These are phyloP conservation scores for Periplaneta americana DNA, from an alignment of 1,140 invertebrate species.

Conservation along the genomic window DNA sequence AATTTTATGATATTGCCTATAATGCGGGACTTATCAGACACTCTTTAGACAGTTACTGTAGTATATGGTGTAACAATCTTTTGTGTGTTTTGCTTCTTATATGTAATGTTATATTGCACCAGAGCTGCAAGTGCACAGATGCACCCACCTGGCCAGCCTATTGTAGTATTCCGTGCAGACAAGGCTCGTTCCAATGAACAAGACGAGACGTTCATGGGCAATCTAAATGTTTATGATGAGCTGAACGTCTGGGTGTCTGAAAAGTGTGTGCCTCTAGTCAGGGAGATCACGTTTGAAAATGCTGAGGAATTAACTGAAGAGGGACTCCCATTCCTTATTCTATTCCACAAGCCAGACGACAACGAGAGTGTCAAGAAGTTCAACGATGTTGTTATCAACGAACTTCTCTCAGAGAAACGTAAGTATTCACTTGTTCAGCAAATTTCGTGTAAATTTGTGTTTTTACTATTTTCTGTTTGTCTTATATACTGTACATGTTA, in stretches of 20 bases:
- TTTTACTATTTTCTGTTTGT: too few relatives aligned
- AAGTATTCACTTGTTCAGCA: constrained; percentile 44
- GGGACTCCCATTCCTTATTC: constrained; percentile 96
- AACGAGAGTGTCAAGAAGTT: constrained; percentile 79
- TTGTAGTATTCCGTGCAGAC: constrained; percentile 76
- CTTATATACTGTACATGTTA: too few relatives aligned
- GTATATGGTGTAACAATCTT: neutral
- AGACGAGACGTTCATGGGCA: constrained; percentile 75
- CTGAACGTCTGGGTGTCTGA: constrained; percentile 78
- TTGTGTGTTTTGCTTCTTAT: neutral
- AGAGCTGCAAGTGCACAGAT: constrained; percentile 59
- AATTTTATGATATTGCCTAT: too few relatives aligned
- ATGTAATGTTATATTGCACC: neutral
- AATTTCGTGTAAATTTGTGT: too few relatives aligned
- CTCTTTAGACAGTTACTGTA: neutral
- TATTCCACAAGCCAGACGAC: constrained; percentile 91
- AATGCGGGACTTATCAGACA: too few relatives aligned
- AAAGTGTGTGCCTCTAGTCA: constrained; percentile 80
- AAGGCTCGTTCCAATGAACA: constrained; percentile 69
- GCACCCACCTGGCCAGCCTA: constrained; percentile 74
- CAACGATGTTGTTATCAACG: constrained; percentile 71
- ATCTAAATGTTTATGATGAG: constrained; percentile 67
- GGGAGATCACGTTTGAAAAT: constrained; percentile 98
- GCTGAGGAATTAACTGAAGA: constrained; percentile 99
- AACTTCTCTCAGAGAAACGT: constrained; percentile 89